phyloP scores from a whole-genome alignment of 2,888 invertebrate genomes.

The Schizaphis graminum region DNA sequence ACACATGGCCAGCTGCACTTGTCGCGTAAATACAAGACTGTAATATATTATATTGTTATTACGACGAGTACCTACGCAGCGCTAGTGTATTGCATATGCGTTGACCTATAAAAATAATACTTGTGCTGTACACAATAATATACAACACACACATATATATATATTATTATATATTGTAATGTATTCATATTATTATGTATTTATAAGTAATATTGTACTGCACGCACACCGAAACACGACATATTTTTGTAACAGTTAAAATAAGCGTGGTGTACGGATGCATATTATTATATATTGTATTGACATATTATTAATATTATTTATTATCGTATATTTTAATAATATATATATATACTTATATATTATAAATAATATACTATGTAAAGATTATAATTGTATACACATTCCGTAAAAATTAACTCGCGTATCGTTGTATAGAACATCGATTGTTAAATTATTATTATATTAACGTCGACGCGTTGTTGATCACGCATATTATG shows the following conservation, averaged over 20 bases:
- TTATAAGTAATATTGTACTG: neutral
- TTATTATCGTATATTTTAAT: neutral
- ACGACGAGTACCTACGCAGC: neutral
- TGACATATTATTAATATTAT: neutral
- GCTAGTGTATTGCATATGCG: neutral
- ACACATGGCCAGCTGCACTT: conserved; percentile 63
- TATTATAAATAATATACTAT: neutral
- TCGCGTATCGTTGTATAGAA: neutral
- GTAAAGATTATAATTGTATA: conserved; percentile 2
- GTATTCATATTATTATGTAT: neutral
- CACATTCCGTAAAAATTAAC: conserved; percentile 6
- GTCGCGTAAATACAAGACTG: neutral
- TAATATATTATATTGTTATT: conserved; percentile 13
- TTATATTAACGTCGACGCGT: neutral
- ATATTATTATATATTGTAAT: neutral
- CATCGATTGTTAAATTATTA: neutral
- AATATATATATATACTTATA: too few species aligned
- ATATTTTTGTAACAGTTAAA: neutral
- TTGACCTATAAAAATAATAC: conserved; percentile 36
- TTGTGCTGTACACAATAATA: neutral
- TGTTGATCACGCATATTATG: neutral
- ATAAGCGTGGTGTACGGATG: neutral
- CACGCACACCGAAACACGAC: conserved; percentile 10
- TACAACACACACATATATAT: neutral
- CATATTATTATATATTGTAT: neutral